Evolutionary conservation across 1,140 invertebrate genomes (phyloP).

Genomic region (Drosophila jambulina): DNA sequence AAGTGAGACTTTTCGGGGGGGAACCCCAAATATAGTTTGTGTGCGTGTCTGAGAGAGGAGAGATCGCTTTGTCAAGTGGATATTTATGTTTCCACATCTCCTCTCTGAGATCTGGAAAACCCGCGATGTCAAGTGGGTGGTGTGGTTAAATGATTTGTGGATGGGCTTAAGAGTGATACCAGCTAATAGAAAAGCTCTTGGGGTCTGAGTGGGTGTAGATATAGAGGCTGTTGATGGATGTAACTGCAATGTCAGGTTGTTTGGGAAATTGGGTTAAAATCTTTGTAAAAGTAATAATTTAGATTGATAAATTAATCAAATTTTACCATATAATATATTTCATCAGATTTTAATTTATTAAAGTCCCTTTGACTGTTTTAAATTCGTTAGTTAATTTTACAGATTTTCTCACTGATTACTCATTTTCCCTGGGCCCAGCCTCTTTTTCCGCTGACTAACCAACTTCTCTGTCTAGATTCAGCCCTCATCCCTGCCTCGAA

Average conservation of each 20-base stretch:
- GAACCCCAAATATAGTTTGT: conserved; percentile 11
- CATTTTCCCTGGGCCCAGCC: neutral
- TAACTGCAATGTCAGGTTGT: conserved; percentile 26
- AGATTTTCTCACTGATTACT: conserved; percentile 2
- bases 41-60: conserved; percentile 9
- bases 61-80: conserved; percentile 57
- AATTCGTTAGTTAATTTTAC: neutral
- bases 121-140: conserved; percentile 55
- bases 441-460: conserved; percentile 11
- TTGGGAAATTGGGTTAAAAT: neutral
- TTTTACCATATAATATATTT: neutral
- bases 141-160: conserved; percentile 31
- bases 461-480: neutral
- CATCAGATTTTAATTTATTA: neutral
- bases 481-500: neutral
- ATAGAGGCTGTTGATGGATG: neutral
- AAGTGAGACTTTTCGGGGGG: conserved; percentile 23
- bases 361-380: neutral
- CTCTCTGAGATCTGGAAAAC: conserved; percentile 34
- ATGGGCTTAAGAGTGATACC: conserved; percentile 21
- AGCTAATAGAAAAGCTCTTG: conserved; percentile 45
- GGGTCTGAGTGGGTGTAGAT: conserved; percentile 20
- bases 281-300: neutral
- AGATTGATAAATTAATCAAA: neutral
- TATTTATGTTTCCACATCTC: conserved; percentile 45